A percentile compares a stretch with the other conserved stretches of the same genome.
phyloP scores from a whole-genome alignment of 35 echinoderm and acorn worm species.

The Apostichopus californicus region DNA sequence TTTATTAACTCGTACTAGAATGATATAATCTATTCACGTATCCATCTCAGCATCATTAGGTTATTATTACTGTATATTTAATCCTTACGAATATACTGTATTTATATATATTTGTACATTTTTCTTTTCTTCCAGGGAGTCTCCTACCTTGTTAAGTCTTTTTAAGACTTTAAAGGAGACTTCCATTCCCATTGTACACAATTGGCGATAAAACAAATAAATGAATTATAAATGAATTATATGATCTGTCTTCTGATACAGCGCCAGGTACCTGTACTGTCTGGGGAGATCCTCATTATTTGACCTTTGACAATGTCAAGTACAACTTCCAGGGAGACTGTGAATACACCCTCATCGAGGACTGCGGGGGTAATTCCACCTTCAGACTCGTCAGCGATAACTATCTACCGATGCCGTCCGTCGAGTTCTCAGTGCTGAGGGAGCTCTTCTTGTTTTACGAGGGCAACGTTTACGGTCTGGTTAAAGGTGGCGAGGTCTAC shows the following conservation, averaged over 20 bases:
- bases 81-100: too few relatives aligned
- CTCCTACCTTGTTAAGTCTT: too few relatives aligned
- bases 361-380: conserved; percentile 46
- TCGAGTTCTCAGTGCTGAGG: conserved; percentile 41
- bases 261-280: conserved; percentile 60
- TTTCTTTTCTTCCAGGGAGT: too few relatives aligned
- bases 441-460: conserved; percentile 63
- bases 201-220: too few relatives aligned
- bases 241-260: not conserved
- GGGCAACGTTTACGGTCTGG: conserved; percentile 27
- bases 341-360: conserved; percentile 61
- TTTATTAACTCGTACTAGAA: too few relatives aligned
- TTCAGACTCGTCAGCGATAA: conserved; percentile 45
- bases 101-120: too few relatives aligned
- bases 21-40: too few relatives aligned
- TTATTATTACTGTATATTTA: too few relatives aligned
- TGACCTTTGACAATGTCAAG: conserved; percentile 64
- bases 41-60: too few relatives aligned
- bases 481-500: conserved; percentile 32
- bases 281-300: conserved; percentile 71
- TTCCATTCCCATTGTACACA: too few relatives aligned
- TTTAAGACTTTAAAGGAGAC: too few relatives aligned
- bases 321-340: conserved; percentile 78
- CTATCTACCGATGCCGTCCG: conserved; percentile 46
- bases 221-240: too few relatives aligned